Evolutionary conservation across 2,888 invertebrate species (phyloP).

Genomic region (Agriotes lineatus): DNA sequence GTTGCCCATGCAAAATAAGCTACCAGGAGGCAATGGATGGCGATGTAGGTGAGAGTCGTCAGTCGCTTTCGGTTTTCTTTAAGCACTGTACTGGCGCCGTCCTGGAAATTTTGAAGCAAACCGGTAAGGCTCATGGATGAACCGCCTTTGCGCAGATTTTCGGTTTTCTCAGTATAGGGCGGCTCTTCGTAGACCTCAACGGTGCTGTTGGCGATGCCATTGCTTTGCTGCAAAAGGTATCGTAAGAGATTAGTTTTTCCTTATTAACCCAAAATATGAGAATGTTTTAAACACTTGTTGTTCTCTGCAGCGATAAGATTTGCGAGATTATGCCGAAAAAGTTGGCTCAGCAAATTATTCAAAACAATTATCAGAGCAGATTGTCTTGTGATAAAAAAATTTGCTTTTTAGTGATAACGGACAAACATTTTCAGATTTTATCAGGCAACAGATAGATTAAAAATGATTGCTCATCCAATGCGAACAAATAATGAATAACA

Average conservation of each 20-base stretch:
- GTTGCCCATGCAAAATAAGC: conserved; percentile 58
- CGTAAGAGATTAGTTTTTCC: not conserved
- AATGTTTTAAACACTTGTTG: no score
- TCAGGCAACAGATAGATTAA: no score
- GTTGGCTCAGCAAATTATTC: no score
- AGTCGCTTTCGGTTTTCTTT: not conserved
- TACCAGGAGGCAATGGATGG: conserved; percentile 44
- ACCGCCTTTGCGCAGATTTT: not conserved
- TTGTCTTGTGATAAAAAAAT: no score
- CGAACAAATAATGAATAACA: no score
- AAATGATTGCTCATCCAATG: no score
- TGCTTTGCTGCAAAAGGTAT: not conserved
- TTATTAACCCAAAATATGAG: no score
- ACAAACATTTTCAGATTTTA: no score
- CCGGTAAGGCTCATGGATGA: not conserved
- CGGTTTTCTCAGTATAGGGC: not conserved
- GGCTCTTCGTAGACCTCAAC: conserved; percentile 1
- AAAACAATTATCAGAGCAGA: no score
- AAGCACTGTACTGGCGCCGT: not conserved
- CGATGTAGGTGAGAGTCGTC: not conserved
- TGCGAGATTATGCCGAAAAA: no score
- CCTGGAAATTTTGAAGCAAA: conserved; percentile 10
- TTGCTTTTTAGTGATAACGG: no score
- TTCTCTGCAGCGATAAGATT: no score
- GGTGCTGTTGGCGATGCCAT: not conserved